A percentile compares a stretch with the other conserved stretches of the same genome.
Evolutionary conservation across 2,113 vertebrate species (phyloP).

Genomic region (Oreotragus oreotragus): DNA sequence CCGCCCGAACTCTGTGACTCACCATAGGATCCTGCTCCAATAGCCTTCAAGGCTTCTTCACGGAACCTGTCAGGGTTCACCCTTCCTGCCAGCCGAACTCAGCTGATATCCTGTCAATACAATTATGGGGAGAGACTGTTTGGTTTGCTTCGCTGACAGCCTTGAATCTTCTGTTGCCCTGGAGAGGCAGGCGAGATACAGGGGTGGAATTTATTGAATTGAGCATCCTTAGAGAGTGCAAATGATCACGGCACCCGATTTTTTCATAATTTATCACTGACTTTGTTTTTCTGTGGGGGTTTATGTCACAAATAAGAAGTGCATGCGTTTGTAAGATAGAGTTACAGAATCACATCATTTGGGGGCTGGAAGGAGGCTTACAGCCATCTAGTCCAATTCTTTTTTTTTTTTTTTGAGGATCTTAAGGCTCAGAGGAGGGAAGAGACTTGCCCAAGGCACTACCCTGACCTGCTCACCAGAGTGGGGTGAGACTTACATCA

Average conservation of each 20-base stretch:
- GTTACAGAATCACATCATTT: background rate
- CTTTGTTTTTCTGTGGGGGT: constrained; percentile 50
- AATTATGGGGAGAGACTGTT: constrained; percentile 45
- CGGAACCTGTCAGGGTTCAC: constrained; percentile 49
- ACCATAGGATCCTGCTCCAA: background rate
- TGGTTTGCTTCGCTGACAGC: constrained; percentile 39
- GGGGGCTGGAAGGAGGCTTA: background rate
- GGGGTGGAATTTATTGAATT: background rate
- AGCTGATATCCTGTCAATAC: constrained; percentile 66
- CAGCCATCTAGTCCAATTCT: background rate
- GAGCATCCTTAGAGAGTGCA: constrained; percentile 13
- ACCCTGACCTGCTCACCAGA: background rate
- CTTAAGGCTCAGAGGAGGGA: background rate
- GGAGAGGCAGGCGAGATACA: constrained; percentile 26
- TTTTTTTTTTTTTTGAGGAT: background rate
- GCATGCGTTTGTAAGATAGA: constrained; percentile 26
- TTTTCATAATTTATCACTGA: constrained; percentile 62
- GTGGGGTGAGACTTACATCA: background rate
- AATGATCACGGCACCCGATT: constrained; percentile 20
- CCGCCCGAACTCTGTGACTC: constrained; percentile 41
- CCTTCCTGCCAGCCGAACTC: constrained; percentile 34
- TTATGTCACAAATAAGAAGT: constrained; percentile 59
- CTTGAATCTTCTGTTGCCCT: background rate
- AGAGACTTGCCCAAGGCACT: background rate
- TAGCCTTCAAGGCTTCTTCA: constrained; percentile 40